Evolutionary conservation across 2,888 invertebrate genomes (phyloP), one percentile per base, ranked within the genome.

Genomic region (Caenorhabditis doughertyi): DNA sequence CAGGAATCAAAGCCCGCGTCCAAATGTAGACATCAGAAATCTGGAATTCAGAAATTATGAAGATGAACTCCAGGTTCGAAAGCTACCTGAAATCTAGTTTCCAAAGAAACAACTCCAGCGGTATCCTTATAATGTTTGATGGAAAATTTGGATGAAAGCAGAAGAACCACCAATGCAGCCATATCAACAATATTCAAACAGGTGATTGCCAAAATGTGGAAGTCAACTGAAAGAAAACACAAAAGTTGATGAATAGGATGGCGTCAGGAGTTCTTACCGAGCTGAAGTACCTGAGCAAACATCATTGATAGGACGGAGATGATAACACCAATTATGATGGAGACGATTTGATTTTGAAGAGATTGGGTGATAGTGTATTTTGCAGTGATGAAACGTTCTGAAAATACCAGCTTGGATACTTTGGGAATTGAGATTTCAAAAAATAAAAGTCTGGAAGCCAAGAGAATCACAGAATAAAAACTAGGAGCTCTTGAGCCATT

Each of bases 21-120:
- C 76, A 77, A 27, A 68, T 77, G 76, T 77, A 77, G 21, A 77
- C 76, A 35, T 77, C 76, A 13, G 76, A 77, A 3, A 77, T 77
- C 68, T 77, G 49, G 13, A 5, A 44, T 18, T 4, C 7, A 21
- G 4, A 53, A 2, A 42, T 16, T 25, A 5, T n/a, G 1, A 1
- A 9, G 13, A 32, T 23, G n/a, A 16, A 39, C 13, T 25, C 32
- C n/a, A 27, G 32, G 13, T 27, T 25, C 42, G 11, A n/a, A 8
- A 39, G 9, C 3, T n/a, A 73, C 73, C 64, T 73, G 74, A 47
- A 67, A 74, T 0, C 74, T 23, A 0, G 47, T 35, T n/a, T 74
- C 74, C 27, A 74, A n/a, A 16, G 58, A 21, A 0, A 35, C 21
- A 13, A 35, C 18, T 39, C 74, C 74, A 16, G 58, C 21, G 0